A percentile compares a stretch with the other conserved stretches of the same genome.
These are phyloP conservation scores for Pluvialis apricaria DNA, from an alignment of 2,113 vertebrate species.

Conservation along the genomic window DNA sequence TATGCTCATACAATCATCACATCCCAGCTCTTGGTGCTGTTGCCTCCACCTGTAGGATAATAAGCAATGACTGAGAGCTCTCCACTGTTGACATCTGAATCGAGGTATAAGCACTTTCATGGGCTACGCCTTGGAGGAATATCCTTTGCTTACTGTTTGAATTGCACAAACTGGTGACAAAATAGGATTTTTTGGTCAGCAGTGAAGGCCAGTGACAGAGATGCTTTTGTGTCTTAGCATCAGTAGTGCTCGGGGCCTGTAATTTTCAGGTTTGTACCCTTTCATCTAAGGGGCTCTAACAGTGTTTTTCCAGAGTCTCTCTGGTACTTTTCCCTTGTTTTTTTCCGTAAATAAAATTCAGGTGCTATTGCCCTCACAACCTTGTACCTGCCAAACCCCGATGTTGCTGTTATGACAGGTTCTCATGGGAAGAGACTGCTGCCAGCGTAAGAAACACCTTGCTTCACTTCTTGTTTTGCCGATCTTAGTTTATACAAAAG, in stretches of 20 bases:
- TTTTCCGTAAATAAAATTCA: background rate
- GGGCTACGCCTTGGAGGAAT: background rate
- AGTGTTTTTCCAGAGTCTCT: background rate
- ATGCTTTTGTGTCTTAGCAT: background rate
- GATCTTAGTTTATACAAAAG: background rate
- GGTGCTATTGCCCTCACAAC: background rate
- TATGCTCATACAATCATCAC: background rate
- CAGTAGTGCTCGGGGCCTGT: background rate
- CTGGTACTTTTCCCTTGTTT: background rate
- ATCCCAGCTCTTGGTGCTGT: background rate
- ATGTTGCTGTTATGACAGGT: background rate
- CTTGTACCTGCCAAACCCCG: background rate
- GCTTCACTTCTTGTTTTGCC: background rate
- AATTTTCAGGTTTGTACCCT: background rate
- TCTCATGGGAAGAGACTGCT: accelerated
- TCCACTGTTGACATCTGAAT: background rate
- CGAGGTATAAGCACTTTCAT: background rate
- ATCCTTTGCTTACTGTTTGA: background rate
- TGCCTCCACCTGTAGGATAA: background rate
- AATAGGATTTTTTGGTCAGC: background rate
- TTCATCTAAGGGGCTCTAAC: background rate
- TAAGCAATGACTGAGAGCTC: background rate
- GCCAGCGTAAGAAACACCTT: background rate
- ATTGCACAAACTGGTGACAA: background rate
- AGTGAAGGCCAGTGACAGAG: background rate